phyloP scores from a whole-genome alignment of 2,797 vertebrate genomes.

The Enteromius unitaeniatus region DNA sequence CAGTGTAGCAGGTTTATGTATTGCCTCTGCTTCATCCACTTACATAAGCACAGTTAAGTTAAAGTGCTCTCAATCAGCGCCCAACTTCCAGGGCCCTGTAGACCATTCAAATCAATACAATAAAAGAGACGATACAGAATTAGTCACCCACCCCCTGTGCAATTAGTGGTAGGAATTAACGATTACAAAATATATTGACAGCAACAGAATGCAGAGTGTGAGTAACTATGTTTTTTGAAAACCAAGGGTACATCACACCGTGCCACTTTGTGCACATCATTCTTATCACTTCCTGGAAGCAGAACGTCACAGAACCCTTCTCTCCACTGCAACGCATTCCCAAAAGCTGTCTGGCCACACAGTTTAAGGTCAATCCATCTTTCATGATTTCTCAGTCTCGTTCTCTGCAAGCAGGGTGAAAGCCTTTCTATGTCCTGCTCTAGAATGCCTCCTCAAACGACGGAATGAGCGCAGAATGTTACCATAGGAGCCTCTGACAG shows the following conservation, averaged over 20 bases:
- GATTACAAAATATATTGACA: slow-evolving; percentile 57
- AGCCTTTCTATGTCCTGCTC: slow-evolving; percentile 33
- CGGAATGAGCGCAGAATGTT: slow-evolving; percentile 45
- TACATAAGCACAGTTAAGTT: slow-evolving; percentile 59
- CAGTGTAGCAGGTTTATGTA: slow-evolving; percentile 58
- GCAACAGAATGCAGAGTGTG: slow-evolving; percentile 48
- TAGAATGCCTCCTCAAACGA: slow-evolving; percentile 27
- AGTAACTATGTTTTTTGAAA: slow-evolving; percentile 56
- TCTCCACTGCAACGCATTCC: slow-evolving; percentile 29
- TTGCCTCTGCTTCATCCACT: slow-evolving; percentile 60
- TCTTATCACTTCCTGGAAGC: slow-evolving; percentile 53
- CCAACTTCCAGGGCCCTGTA: slow-evolving; percentile 33
- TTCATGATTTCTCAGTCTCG: slow-evolving; percentile 40
- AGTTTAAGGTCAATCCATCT: slow-evolving; percentile 42
- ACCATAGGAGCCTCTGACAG: slow-evolving; percentile 51
- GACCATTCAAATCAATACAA: slow-evolving; percentile 48
- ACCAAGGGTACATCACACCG: slow-evolving; percentile 52
- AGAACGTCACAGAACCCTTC: slow-evolving; percentile 49
- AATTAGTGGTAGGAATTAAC: slow-evolving; percentile 65
- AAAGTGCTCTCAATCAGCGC: slow-evolving; percentile 60
- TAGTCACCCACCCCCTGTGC: slow-evolving; percentile 53
- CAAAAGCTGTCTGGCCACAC: slow-evolving; percentile 45
- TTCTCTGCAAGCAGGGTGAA: slow-evolving; percentile 39
- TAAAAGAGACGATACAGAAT: slow-evolving; percentile 38
- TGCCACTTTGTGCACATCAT: slow-evolving; percentile 47